Evolutionary conservation across 2,113 vertebrate species (phyloP).

Genomic region (Tupaia chinensis): DNA sequence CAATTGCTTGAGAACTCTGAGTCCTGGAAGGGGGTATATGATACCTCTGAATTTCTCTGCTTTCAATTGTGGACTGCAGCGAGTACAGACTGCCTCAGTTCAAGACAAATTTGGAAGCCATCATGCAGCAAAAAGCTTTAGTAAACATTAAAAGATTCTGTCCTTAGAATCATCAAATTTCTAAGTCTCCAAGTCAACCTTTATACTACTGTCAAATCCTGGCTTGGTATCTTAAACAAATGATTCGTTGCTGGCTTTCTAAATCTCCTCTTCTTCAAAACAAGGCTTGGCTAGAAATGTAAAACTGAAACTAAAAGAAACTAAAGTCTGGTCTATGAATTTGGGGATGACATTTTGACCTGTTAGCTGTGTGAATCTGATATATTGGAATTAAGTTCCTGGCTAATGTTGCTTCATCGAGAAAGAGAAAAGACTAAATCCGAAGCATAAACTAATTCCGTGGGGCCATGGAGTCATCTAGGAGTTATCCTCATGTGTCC

Average conservation of each 20-base stretch:
- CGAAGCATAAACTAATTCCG: background rate
- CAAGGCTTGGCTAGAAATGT: background rate
- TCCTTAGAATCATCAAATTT: background rate
- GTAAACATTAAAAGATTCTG: background rate
- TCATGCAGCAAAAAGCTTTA: background rate
- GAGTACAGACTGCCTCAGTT: background rate
- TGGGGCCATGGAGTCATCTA: background rate
- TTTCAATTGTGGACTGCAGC: background rate
- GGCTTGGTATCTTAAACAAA: background rate
- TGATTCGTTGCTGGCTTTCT: background rate
- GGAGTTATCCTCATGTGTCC: background rate
- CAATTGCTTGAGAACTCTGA: background rate
- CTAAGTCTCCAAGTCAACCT: slow-evolving; percentile 7
- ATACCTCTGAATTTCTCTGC: slow-evolving; percentile 21
- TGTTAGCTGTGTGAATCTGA: background rate
- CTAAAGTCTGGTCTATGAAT: background rate
- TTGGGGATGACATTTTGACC: background rate
- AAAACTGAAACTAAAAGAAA: background rate
- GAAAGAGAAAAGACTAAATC: slow-evolving; percentile 1
- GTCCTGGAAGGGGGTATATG: background rate
- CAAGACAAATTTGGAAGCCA: background rate
- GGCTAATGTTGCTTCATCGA: background rate
- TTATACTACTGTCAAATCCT: background rate
- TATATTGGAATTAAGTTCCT: background rate
- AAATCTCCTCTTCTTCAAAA: slow-evolving; percentile 41